These are phyloP conservation scores for Hoplostethus atlanticus DNA, from an alignment of 2,797 vertebrate genomes.

Conservation along the genomic window DNA sequence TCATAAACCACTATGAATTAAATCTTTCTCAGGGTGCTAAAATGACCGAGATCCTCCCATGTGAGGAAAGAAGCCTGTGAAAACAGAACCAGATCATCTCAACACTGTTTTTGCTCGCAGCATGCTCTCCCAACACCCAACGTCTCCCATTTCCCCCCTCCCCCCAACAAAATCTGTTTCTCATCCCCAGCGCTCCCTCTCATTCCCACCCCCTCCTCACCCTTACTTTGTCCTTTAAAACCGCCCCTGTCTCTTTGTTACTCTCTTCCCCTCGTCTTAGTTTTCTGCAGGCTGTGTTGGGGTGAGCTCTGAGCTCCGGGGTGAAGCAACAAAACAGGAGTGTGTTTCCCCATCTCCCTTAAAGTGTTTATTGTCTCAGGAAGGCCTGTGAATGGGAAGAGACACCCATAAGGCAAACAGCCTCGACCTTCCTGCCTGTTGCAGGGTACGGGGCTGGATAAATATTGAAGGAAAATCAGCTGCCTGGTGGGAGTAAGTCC, in stretches of 20 bases:
- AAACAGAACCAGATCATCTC: background rate
- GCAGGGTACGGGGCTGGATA: conserved; percentile 26
- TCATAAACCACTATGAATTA: background rate
- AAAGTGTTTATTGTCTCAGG: conserved; percentile 53
- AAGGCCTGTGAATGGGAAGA: conserved; percentile 13
- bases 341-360: background rate
- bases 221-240: background rate
- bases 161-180: conserved; percentile 24
- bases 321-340: conserved; percentile 19
- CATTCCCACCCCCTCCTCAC: conserved; percentile 9
- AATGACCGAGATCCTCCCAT: conserved; percentile 9
- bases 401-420: conserved; percentile 19
- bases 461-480: conserved; percentile 17
- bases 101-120: conserved; percentile 11
- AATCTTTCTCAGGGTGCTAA: conserved; percentile 21
- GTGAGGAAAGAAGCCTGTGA: conserved; percentile 16
- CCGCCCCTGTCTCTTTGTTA: background rate
- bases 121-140: background rate
- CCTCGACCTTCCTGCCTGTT: conserved; percentile 9
- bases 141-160: conserved; percentile 5
- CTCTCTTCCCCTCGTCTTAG: background rate
- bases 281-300: conserved; percentile 8
- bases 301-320: background rate
- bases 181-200: conserved; percentile 15
- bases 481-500: background rate